Evolutionary conservation across 2,888 invertebrate species (phyloP), one percentile per base, ranked within the genome.

Genomic region (Ectemnius continuus): DNA sequence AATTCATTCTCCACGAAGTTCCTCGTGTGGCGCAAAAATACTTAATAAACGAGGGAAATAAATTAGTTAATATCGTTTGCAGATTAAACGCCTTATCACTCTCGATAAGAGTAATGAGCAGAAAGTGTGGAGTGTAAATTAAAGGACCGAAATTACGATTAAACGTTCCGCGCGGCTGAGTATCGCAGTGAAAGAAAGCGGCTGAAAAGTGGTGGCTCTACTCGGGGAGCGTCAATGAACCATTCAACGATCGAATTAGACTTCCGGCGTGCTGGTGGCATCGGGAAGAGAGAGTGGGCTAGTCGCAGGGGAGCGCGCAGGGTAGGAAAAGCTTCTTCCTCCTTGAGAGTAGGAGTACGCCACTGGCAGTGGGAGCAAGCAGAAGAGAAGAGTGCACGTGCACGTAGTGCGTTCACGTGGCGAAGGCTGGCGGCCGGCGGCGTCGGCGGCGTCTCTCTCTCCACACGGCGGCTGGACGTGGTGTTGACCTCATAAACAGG

Each of bases 401-500:
- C 26, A 18, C 57, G 59, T 36, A 26, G 36, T 46, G 60, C 23
- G 58, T 66, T 14, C 46, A 20, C 46, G 59, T 52, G 61, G 69
- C 61, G 61, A 60, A 61, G 65, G 61, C 36, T 63, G 48, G 48
- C 23, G 20, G 67, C 62, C 69, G 73, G 73, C 66, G 67, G n/a
- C n/a, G n/a, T n/a, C n/a, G n/a, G n/a, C n/a, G n/a, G n/a, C n/a
- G n/a, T n/a, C n/a, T 74, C 52, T 52, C 52, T 16, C 52, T 52
- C 52, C 0, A 16, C 52, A 16, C 3, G 52, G 14, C 11, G 52
- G 16, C 52, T 78, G 64, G 70, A 28, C 81, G 76, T 83, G 85
- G 82, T 86, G 87, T 85, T 86, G 85, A 86, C 83, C 87, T 82
- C 86, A 81, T 85, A 87, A 85, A 86, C 84, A 82, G 86, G 82